Base-by-base conservation (phyloP, 2,888 invertebrate genomes). In the Lacanobia wlatinum region DNA sequence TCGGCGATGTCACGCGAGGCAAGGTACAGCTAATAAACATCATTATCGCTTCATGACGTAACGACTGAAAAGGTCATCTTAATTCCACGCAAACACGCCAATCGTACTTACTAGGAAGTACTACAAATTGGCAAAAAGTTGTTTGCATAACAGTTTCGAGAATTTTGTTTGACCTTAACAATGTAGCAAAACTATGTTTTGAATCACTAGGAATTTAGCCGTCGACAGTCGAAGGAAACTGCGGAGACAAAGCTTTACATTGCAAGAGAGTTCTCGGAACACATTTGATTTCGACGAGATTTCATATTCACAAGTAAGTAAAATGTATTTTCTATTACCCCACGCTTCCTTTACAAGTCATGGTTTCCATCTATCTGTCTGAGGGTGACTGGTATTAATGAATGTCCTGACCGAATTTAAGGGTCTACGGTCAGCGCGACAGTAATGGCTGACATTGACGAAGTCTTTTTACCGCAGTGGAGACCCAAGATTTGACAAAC, bases 11-110 rank as follows among this genome's bases (percentile, higher is more conserved):
- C 91, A 90, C 88, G 87, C 90, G 90, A 79, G 78, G 87, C 90
- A 90, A 79, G 78, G 87, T 83, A 88, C 83, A 64, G 82, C 90
- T 92, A 92, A 93, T 90, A 89, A 89, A 88, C 88, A 90, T 88
- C 85, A 92, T 93, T 93, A 92, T 89, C 90, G 84, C 84, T 48
- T 84, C 84, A 73, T 90, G 90, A 89, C 89, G 90, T 85, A 88
- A 89, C 82, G 70, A 76, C 76, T 84, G 76, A 84, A 87, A 89
- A 90, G 91, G 90, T 91, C 90, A 89, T 88, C 87, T 86, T 84
- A 82, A 87, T 86, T 84, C 82, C 82, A 83, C 73, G 59, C 71
- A 78, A 84, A 73, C 80, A 85, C 70, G 84, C 75, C 81, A 78
- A 63, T 73, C 78, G 74, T 80, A 78, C 86, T 84, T 81, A 84